phyloP scores from a whole-genome alignment of 2,113 vertebrate species.

The Malurus elegans region DNA sequence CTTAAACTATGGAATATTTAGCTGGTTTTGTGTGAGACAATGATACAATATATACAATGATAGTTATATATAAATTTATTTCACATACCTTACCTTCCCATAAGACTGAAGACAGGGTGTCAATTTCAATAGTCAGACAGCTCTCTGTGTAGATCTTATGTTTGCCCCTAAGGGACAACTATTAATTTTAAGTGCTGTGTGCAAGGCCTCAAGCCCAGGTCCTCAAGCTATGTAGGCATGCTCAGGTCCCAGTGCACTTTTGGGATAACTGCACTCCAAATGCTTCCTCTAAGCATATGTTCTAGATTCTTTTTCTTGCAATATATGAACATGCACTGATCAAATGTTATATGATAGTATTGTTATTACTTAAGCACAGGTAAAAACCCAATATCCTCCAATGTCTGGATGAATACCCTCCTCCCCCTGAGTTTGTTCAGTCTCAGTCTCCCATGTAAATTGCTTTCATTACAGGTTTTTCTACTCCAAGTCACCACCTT shows the following conservation, averaged over 20 bases:
- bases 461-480: not conserved
- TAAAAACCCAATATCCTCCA: not conserved
- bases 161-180: not conserved
- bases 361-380: not conserved
- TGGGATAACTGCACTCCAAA: not conserved
- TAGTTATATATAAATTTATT: not conserved
- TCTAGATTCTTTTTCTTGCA: not conserved
- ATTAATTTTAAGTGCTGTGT: not conserved
- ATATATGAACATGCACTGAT: not conserved
- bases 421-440: not conserved
- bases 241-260: not conserved
- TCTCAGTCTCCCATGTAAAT: not conserved
- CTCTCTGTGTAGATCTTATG: fast-evolving
- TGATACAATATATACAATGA: not conserved
- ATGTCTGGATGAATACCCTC: not conserved
- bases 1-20: not conserved
- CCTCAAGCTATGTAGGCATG: not conserved
- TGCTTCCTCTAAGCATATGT: not conserved
- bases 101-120: not conserved
- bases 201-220: not conserved
- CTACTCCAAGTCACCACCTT: not conserved
- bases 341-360: not conserved
- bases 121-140: not conserved
- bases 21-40: not conserved
- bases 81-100: not conserved